Percentiles rank a stretch among this genome's conserved stretches.
Conservation (phyloP, 2,797 vertebrate genomes). For the Aeoliscus strigatus region DNA sequence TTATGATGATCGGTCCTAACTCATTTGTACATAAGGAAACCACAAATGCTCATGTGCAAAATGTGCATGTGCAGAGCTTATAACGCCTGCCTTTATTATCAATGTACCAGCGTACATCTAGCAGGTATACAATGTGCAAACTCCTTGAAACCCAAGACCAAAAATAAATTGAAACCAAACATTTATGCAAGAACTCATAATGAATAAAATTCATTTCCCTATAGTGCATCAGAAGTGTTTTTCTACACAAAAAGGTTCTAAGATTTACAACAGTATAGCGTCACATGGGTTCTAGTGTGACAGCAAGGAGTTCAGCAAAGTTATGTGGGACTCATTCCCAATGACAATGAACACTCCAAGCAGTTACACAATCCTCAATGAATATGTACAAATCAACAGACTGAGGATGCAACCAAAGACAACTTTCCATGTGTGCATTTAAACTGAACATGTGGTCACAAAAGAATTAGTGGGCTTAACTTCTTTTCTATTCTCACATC, state of each 20-base stretch:
- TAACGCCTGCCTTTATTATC: no score
- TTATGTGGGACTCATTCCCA: background rate
- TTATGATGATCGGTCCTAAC: no score
- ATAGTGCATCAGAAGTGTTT: conserved; percentile 4
- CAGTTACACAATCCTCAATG: conserved; percentile 4
- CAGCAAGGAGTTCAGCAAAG: background rate
- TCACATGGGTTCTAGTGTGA: background rate
- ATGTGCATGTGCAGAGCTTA: no score
- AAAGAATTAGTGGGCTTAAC: conserved; percentile 34
- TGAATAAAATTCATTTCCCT: no score
- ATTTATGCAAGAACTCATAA: no score
- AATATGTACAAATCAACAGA: conserved; percentile 23
- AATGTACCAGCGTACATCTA: no score
- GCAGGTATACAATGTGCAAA: no score
- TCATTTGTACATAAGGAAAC: no score
- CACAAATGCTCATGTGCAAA: no score
- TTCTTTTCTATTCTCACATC: conserved; percentile 45
- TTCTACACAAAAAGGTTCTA: background rate
- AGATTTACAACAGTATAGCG: conserved; percentile 2
- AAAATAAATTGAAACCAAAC: no score
- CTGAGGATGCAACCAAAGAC: conserved; percentile 2
- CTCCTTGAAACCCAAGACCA: no score
- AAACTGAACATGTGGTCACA: conserved; percentile 32
- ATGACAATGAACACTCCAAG: conserved; percentile 4
- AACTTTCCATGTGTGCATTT: conserved; percentile 21